Evolutionary conservation across 2,113 vertebrate genomes (phyloP).

Genomic region (Odocoileus virginianus): DNA sequence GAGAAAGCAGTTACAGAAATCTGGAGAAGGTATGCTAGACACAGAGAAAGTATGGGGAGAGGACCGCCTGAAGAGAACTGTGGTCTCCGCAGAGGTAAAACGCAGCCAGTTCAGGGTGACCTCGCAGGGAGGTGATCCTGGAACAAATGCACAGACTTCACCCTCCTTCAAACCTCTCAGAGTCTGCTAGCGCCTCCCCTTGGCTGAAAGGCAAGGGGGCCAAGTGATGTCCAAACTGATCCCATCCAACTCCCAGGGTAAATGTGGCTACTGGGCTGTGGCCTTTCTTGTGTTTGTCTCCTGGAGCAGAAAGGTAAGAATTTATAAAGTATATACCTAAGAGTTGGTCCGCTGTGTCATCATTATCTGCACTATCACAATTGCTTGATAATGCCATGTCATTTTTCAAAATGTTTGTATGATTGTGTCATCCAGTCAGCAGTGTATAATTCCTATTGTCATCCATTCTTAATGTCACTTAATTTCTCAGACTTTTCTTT

Average conservation of each 20-base stretch:
- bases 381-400: not conserved
- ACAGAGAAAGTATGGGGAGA: not conserved
- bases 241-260: not conserved
- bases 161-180: not conserved
- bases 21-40: not conserved
- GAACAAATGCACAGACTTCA: not conserved
- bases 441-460: not conserved
- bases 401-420: not conserved
- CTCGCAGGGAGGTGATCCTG: not conserved
- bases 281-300: not conserved
- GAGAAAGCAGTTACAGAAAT: not conserved
- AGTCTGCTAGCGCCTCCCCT: not conserved
- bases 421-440: not conserved
- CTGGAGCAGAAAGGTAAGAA: not conserved
- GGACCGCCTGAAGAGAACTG: not conserved
- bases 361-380: not conserved
- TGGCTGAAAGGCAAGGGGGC: not conserved
- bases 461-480: not conserved
- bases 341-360: not conserved
- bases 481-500: not conserved
- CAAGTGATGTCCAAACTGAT: not conserved
- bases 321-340: not conserved
- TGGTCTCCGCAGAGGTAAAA: not conserved
- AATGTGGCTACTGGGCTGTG: not conserved
- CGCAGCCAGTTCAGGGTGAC: not conserved